phyloP scores from a whole-genome alignment of 2,797 vertebrate genomes.

The Eulemur mongoz region DNA sequence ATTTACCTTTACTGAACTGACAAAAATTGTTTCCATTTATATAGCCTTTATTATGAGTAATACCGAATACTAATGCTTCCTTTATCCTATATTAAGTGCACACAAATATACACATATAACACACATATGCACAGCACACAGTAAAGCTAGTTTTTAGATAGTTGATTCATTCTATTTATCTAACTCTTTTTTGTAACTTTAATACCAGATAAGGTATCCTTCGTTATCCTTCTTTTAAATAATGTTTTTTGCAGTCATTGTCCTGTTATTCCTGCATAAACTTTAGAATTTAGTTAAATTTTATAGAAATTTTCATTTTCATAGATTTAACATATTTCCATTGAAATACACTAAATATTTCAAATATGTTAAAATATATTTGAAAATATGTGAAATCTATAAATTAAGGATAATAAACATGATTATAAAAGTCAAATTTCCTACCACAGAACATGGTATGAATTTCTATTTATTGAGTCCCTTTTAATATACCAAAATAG shows the following conservation, averaged over 20 bases:
- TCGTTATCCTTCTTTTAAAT: not conserved
- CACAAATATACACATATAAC: not conserved
- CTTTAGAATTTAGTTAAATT: not conserved
- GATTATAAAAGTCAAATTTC: not conserved
- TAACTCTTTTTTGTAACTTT: not conserved
- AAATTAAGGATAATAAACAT: not conserved
- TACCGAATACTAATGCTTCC: not conserved
- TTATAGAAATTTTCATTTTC: not conserved
- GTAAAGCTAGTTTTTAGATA: not conserved
- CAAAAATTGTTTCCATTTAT: not conserved
- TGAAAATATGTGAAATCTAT: not conserved
- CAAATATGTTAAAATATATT: not conserved
- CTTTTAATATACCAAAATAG: not conserved
- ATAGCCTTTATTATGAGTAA: not conserved
- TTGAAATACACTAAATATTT: not conserved
- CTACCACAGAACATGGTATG: not conserved
- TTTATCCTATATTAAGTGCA: not conserved
- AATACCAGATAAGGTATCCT: not conserved
- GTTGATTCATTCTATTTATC: not conserved
- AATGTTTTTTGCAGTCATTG: not conserved
- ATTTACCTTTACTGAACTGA: not conserved
- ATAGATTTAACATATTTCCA: not conserved
- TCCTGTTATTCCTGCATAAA: not conserved
- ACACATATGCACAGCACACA: not conserved
- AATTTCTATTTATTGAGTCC: not conserved